Conservation (phyloP, 2,113 vertebrate species). For the Istiophorus platypterus region DNA sequence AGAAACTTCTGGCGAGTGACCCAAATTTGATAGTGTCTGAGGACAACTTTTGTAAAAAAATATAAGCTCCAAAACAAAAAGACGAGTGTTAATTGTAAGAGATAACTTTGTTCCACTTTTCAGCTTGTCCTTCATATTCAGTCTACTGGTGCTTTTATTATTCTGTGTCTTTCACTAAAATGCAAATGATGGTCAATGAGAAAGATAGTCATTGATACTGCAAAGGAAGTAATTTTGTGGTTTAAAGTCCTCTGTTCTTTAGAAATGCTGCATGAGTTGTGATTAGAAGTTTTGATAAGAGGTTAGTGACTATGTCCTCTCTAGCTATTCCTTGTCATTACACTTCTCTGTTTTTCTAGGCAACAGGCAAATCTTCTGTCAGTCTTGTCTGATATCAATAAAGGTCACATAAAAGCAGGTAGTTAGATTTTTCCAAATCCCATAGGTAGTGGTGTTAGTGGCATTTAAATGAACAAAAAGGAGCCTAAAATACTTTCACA, state of each 20-base stretch:
- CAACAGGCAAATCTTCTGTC: constrained; percentile 16
- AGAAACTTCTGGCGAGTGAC: constrained; percentile 58
- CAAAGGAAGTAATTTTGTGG: background rate
- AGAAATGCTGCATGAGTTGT: background rate
- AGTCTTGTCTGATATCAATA: background rate
- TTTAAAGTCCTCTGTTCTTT: background rate
- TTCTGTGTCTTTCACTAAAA: constrained; percentile 25
- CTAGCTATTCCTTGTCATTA: background rate
- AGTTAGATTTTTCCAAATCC: constrained; percentile 31
- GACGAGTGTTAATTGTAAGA: constrained; percentile 41
- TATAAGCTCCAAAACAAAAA: constrained; percentile 50
- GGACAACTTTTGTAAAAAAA: constrained; percentile 57
- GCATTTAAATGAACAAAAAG: constrained; percentile 43
- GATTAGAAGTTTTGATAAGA: background rate
- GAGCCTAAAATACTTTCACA: constrained; percentile 49
- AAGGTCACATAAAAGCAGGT: background rate
- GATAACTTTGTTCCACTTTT: constrained; percentile 48
- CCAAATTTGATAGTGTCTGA: constrained; percentile 53
- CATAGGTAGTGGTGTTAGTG: constrained; percentile 17
- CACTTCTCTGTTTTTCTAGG: background rate
- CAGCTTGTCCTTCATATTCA: constrained; percentile 13
- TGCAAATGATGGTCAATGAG: constrained; percentile 35
- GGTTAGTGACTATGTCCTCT: constrained; percentile 6
- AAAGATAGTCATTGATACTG: constrained; percentile 6
- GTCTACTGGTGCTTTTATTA: constrained; percentile 7